These are phyloP conservation scores for Gonioctena quinquepunctata DNA, from an alignment of 1,140 invertebrate species.

Conservation along the genomic window DNA sequence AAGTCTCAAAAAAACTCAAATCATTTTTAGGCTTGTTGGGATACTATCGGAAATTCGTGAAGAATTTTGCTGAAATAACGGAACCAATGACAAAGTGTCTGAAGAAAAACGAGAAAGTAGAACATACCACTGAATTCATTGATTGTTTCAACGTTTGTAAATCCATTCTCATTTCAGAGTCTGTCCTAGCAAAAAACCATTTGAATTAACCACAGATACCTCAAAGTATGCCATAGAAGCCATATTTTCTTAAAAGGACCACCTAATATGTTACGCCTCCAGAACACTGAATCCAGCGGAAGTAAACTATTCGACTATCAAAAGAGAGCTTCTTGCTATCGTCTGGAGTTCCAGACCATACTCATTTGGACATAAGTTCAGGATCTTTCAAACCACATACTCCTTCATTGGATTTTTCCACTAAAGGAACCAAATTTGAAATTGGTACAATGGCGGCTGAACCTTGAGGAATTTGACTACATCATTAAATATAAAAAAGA, in stretches of 20 bases:
- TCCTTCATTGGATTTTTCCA: constrained; percentile 26
- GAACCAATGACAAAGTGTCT: constrained; percentile 42
- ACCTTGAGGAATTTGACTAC: constrained; percentile 26
- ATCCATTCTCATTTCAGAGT: too few relatives aligned
- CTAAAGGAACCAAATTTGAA: constrained; percentile 22
- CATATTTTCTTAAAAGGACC: too few relatives aligned
- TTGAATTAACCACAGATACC: too few relatives aligned
- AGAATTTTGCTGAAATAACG: constrained; percentile 44
- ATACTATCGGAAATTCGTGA: constrained; percentile 51
- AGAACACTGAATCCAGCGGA: too few relatives aligned
- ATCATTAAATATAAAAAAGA: constrained; percentile 30
- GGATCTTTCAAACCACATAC: constrained; percentile 24
- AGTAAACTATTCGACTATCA: too few relatives aligned
- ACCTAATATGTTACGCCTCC: too few relatives aligned
- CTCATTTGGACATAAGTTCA: too few relatives aligned
- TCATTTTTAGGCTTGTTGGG: constrained; percentile 43
- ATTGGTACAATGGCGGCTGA: constrained; percentile 21
- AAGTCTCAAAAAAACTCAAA: constrained; percentile 43
- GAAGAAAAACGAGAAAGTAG: constrained; percentile 37
- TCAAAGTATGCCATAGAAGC: too few relatives aligned
- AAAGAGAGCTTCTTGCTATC: too few relatives aligned
- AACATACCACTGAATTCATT: constrained; percentile 19
- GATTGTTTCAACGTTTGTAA: too few relatives aligned
- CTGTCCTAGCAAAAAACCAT: too few relatives aligned
- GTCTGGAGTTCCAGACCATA: too few relatives aligned